Conservation (phyloP, 1,140 invertebrate genomes). For the Leptopilina boulardi region DNA sequence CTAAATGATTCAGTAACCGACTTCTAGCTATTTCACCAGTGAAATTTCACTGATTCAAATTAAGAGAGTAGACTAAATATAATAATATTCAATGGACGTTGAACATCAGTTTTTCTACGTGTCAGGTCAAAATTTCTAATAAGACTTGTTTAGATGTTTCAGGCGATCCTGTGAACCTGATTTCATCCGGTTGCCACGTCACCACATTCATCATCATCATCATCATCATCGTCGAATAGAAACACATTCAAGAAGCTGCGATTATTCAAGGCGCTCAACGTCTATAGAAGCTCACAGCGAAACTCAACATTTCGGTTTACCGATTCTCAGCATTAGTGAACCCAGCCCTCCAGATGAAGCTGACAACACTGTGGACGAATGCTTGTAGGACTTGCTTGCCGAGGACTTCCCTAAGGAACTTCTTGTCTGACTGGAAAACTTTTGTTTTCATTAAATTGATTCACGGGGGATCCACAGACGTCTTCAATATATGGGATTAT, state of each 20-base stretch:
- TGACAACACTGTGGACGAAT: constrained; percentile 71
- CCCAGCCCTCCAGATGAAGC: constrained; percentile 86
- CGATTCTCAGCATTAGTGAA: constrained; percentile 85
- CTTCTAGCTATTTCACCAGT: too few relatives aligned
- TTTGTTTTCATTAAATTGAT: neutral
- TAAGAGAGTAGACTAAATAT: too few relatives aligned
- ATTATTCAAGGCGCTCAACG: constrained; percentile 59
- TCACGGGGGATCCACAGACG: neutral
- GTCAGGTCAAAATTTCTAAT: neutral
- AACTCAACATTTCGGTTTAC: constrained; percentile 81
- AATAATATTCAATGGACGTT: too few relatives aligned
- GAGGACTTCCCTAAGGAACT: constrained; percentile 73
- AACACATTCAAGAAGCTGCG: constrained; percentile 66
- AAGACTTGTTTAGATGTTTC: constrained; percentile 47
- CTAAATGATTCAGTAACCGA: too few relatives aligned
- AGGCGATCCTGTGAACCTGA: constrained; percentile 68
- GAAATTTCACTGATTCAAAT: too few relatives aligned
- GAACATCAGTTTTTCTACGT: too few relatives aligned
- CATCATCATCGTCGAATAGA: constrained; percentile 60
- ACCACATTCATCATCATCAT: constrained; percentile 59
- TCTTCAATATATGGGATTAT: neutral
- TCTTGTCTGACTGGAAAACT: constrained; percentile 65
- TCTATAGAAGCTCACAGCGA: constrained; percentile 76
- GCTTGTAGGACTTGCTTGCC: constrained; percentile 74
- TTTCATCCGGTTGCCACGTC: constrained; percentile 47